phyloP scores from a whole-genome alignment of 92 coral and sea anemone species.

The Epizoanthus ramosus region DNA sequence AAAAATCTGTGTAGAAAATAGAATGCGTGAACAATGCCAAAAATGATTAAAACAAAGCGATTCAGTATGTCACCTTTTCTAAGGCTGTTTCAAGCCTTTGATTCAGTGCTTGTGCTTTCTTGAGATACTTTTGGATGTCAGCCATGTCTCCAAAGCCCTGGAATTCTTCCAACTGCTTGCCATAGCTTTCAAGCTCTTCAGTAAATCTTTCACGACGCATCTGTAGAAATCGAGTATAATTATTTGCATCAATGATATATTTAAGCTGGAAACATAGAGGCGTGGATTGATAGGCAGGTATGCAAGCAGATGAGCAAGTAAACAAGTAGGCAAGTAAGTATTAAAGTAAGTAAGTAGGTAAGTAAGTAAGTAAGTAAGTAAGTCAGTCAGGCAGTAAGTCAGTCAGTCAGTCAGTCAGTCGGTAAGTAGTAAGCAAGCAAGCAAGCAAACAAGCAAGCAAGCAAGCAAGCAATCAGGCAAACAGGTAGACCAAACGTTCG shows the following conservation, averaged over 20 bases:
- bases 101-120: slow-evolving; percentile 94
- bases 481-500: too few relatives aligned
- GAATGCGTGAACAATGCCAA: not conserved
- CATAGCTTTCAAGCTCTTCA: slow-evolving; percentile 95
- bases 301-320: not conserved
- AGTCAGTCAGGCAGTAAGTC: too few relatives aligned
- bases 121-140: slow-evolving; percentile 90
- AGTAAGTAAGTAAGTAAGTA: too few relatives aligned
- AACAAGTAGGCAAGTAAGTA: too few relatives aligned
- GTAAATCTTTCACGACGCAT: slow-evolving; percentile 98
- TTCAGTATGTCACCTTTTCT: slow-evolving; percentile 70
- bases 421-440: too few relatives aligned
- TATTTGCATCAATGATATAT: not conserved
- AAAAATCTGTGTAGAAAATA: not conserved
- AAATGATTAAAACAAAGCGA: not conserved
- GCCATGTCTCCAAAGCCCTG: slow-evolving; percentile 96
- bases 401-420: too few relatives aligned
- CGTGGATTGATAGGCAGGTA: not conserved
- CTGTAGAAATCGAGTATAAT: slow-evolving; percentile 45
- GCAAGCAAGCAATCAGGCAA: too few relatives aligned
- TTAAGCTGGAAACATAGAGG: not conserved
- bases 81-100: slow-evolving; percentile 94
- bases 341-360: too few relatives aligned
- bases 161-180: slow-evolving; percentile 95
- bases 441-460: too few relatives aligned